These are phyloP conservation scores for Orchesella flavescens DNA, from an alignment of 2,888 invertebrate species.

Conservation along the genomic window DNA sequence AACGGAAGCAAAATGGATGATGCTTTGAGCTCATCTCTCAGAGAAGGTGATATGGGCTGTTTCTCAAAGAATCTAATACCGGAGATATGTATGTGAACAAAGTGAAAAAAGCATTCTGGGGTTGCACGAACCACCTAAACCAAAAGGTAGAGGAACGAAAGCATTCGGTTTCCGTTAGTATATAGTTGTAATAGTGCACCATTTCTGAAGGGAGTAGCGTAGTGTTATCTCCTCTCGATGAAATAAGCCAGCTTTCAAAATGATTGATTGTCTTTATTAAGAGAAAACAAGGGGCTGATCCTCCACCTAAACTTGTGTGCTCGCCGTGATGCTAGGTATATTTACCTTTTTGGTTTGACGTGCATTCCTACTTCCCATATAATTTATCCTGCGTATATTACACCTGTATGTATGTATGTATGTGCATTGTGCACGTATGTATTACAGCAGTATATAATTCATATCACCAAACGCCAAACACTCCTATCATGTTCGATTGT, in stretches of 20 bases:
- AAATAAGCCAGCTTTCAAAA: constrained; percentile 51
- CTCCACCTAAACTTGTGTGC: constrained; percentile 40
- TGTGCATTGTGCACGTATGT: no score
- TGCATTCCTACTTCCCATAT: no score
- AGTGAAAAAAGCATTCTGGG: not conserved
- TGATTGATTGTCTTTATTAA: constrained; percentile 61
- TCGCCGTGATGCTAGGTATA: not conserved
- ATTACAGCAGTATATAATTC: no score
- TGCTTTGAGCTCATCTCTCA: constrained; percentile 16
- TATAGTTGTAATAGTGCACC: not conserved
- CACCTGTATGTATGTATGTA: no score
- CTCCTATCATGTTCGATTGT: constrained; percentile 18
- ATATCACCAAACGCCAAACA: no score
- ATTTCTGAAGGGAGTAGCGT: not conserved
- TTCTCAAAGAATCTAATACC: not conserved
- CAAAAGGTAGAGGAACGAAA: no score
- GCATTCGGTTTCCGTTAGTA: not conserved
- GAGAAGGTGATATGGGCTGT: not conserved
- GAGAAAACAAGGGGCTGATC: constrained; percentile 55
- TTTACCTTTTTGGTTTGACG: not conserved
- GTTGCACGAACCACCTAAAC: not conserved
- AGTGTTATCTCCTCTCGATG: constrained; percentile 18
- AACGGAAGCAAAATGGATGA: not conserved
- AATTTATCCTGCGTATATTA: no score
- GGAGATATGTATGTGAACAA: constrained; percentile 10